phyloP scores from a whole-genome alignment of 2,113 vertebrate species.

The Beaufortia kweichowensis region DNA sequence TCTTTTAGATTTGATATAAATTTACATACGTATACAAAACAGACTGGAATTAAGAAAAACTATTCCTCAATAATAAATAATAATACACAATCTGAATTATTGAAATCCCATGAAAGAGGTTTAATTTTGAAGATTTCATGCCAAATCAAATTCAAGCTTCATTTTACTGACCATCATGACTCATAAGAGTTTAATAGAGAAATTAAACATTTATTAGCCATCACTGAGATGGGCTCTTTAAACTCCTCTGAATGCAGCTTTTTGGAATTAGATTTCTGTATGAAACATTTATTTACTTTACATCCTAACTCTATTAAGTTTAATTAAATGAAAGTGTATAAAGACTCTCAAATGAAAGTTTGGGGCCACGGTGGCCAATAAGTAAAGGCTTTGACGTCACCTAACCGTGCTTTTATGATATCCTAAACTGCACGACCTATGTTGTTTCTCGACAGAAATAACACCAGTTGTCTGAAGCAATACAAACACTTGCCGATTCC shows the following conservation, averaged over 20 bases:
- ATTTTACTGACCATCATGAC: conserved; percentile 9
- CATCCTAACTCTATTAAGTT: conserved; percentile 1
- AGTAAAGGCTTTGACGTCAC: background rate
- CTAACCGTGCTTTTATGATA: background rate
- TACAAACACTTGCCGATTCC: background rate
- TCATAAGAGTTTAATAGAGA: conserved; percentile 28
- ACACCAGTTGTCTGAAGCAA: background rate
- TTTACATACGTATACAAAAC: background rate
- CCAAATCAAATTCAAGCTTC: conserved; percentile 25
- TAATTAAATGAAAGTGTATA: conserved; percentile 2
- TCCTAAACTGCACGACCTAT: background rate
- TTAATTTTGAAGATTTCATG: conserved; percentile 37
- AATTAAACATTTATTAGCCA: conserved; percentile 20
- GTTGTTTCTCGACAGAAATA: background rate
- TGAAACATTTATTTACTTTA: conserved; percentile 35
- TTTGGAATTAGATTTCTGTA: conserved; percentile 11
- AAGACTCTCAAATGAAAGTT: background rate
- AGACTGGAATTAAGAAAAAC: background rate
- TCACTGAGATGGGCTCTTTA: background rate
- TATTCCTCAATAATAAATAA: background rate
- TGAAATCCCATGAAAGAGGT: conserved; percentile 35
- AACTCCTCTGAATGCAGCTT: background rate
- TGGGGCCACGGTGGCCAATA: background rate
- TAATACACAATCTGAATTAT: conserved; percentile 37
- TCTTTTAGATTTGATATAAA: too few relatives aligned